Percentiles rank a stretch among this genome's conserved stretches.
Conservation (phyloP, 2,113 vertebrate species). For the Panthera leo region DNA sequence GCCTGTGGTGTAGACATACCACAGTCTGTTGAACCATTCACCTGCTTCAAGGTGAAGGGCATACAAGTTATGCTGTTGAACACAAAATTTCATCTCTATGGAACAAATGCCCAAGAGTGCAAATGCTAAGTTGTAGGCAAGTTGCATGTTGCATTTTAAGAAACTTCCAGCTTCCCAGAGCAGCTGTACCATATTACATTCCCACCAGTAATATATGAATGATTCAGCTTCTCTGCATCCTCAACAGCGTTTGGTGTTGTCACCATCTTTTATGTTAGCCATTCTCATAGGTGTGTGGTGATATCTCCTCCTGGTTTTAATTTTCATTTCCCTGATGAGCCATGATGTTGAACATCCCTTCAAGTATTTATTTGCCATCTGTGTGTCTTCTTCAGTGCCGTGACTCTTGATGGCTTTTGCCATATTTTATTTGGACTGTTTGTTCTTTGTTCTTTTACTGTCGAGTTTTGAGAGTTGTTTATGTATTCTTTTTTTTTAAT, state of each 20-base stretch:
- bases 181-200: neutral
- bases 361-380: neutral
- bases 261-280: neutral
- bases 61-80: neutral
- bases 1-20: neutral
- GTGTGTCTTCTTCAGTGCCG: neutral
- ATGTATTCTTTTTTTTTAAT: neutral
- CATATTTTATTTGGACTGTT: neutral
- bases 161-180: neutral
- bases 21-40: neutral
- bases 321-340: neutral
- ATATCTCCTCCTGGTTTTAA: neutral
- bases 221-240: neutral
- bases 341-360: neutral
- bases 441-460: neutral
- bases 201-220: neutral
- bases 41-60: neutral
- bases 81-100: neutral
- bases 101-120: neutral
- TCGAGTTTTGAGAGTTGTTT: neutral
- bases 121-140: neutral
- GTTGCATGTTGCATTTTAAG: neutral
- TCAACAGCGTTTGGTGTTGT: neutral
- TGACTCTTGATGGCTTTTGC: neutral
- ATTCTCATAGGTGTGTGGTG: neutral